Percentiles rank a stretch among this genome's conserved stretches.
phyloP scores from a whole-genome alignment of 2,888 invertebrate genomes.

The Eupithecia vulgata region DNA sequence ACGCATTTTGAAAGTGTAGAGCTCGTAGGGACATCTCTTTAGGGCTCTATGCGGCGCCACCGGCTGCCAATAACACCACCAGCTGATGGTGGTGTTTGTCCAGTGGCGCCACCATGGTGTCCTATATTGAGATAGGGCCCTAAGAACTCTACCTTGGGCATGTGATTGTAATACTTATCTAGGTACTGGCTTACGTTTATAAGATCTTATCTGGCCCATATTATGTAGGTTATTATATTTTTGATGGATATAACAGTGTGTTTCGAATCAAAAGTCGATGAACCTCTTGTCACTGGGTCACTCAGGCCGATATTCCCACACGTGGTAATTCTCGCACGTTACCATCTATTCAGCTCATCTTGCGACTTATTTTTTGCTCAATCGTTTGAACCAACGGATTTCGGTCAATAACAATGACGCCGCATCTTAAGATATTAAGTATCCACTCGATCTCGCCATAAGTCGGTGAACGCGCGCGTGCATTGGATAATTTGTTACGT shows the following conservation, averaged over 20 bases:
- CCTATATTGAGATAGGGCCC: too few species aligned
- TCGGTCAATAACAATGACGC: neutral
- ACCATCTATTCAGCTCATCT: neutral
- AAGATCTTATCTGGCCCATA: neutral
- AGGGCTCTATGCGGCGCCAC: too few species aligned
- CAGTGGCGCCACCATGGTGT: too few species aligned
- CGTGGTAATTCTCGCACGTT: neutral
- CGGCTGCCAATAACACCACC: too few species aligned
- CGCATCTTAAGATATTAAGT: neutral
- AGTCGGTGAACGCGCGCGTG: slow-evolving; percentile 8
- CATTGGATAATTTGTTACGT: slow-evolving; percentile 1
- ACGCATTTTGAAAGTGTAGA: neutral
- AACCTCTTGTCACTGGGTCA: neutral
- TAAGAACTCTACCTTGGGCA: neutral
- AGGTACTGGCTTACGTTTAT: neutral
- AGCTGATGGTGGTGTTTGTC: too few species aligned
- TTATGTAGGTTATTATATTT: neutral
- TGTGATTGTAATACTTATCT: neutral
- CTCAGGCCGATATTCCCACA: neutral
- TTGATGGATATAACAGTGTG: neutral
- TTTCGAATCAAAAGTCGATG: neutral
- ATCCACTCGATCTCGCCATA: neutral
- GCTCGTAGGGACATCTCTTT: too few species aligned
- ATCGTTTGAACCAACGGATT: neutral
- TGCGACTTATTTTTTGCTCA: neutral